Evolutionary conservation across 2,888 invertebrate species (phyloP).

Genomic region (Aspidiotus destructor): DNA sequence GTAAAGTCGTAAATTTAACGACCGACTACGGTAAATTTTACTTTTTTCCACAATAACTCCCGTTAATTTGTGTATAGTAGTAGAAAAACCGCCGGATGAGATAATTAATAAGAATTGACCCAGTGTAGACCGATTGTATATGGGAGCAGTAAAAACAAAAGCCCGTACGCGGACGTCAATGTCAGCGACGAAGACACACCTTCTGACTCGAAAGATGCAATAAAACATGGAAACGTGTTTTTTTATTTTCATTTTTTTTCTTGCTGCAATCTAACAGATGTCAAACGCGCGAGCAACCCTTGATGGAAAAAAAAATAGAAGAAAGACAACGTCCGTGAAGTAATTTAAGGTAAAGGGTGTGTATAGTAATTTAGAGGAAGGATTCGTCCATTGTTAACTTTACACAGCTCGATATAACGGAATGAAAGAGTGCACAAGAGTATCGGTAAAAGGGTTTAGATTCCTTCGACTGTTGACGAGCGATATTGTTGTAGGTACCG

Average conservation of each 20-base stretch:
- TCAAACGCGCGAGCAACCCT: slow-evolving; percentile 30
- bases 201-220: slow-evolving; percentile 11
- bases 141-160: neutral
- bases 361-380: slow-evolving; percentile 27
- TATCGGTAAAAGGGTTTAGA: slow-evolving; percentile 26
- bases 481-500: slow-evolving; percentile 22
- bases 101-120: slow-evolving; percentile 26
- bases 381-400: slow-evolving; percentile 28
- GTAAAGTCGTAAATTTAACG: slow-evolving; percentile 2
- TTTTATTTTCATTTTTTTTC: neutral
- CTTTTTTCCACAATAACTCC: slow-evolving; percentile 5
- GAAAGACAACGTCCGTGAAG: slow-evolving; percentile 18
- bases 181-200: slow-evolving; percentile 22
- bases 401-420: neutral
- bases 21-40: slow-evolving; percentile 8
- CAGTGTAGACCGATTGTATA: slow-evolving; percentile 1
- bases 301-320: slow-evolving; percentile 10
- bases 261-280: slow-evolving; percentile 12
- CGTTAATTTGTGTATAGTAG: neutral
- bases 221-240: slow-evolving; percentile 18
- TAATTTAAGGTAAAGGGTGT: slow-evolving; percentile 28
- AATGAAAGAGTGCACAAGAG: slow-evolving; percentile 8
- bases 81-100: slow-evolving; percentile 16
- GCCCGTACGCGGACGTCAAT: slow-evolving; percentile 17
- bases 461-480: slow-evolving; percentile 21